phyloP scores from a whole-genome alignment of 2,797 vertebrate species.

The Leucoraja ocellata region DNA sequence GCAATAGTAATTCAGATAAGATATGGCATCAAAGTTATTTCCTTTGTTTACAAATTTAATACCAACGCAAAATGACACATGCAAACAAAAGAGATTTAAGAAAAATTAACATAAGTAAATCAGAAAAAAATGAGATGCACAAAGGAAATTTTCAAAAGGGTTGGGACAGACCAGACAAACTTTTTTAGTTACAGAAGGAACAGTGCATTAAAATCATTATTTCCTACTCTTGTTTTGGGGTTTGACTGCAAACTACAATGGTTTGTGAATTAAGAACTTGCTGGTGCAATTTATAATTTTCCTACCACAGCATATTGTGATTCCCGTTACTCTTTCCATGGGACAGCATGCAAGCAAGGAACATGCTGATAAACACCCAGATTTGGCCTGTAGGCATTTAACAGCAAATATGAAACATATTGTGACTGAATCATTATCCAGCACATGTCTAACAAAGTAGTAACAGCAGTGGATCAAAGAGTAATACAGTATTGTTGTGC shows the following conservation, averaged over 20 bases:
- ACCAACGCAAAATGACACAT: too few species aligned
- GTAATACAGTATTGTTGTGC: conserved; percentile 14
- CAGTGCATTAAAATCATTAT: background rate
- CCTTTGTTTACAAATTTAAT: background rate
- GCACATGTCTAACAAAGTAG: background rate
- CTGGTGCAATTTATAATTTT: background rate
- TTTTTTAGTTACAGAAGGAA: background rate
- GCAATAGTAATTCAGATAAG: too few species aligned
- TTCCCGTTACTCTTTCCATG: background rate
- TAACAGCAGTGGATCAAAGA: conserved; percentile 32
- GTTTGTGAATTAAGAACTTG: background rate
- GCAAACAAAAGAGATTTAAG: background rate
- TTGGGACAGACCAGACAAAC: background rate
- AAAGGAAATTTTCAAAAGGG: background rate
- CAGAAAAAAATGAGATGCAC: background rate
- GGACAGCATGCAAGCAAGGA: background rate
- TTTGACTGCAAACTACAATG: background rate
- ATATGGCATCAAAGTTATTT: too few species aligned
- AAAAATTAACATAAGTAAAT: background rate
- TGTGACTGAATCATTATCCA: background rate
- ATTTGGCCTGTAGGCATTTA: background rate
- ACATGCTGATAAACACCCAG: background rate
- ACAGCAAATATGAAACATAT: conserved; percentile 1
- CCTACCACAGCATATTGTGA: background rate
- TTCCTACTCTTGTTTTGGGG: background rate